Conservation (phyloP, 92 coral and sea anemone genomes). For the Zoanthus sociatus region DNA sequence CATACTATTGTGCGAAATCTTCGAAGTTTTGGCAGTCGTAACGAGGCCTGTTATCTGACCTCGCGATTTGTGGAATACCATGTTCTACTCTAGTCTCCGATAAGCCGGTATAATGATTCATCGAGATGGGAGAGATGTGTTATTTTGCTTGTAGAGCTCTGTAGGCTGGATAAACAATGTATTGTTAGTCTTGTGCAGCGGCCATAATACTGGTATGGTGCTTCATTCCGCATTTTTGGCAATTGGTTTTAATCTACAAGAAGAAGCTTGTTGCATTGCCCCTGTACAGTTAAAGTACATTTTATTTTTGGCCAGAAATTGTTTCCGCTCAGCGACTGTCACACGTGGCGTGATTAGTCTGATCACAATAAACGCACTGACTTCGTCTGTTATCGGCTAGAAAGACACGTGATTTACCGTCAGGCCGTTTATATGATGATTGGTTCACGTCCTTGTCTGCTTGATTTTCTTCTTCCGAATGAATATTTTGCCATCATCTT, state of each 20-base stretch:
- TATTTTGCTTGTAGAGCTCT: too few species aligned
- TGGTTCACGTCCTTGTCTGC: not conserved
- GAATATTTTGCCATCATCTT: constrained; percentile 27
- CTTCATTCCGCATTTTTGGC: not conserved
- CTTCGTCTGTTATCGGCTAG: constrained; percentile 19
- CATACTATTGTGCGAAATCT: too few species aligned
- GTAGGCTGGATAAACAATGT: constrained; percentile 33
- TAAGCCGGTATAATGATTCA: not conserved
- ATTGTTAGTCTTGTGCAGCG: not conserved
- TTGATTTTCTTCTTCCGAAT: not conserved
- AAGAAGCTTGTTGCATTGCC: not conserved
- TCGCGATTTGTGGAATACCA: too few species aligned
- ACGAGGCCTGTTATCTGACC: too few species aligned
- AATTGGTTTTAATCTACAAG: not conserved
- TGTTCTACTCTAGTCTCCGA: not conserved
- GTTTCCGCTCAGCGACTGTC: constrained; percentile 1
- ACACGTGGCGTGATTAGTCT: not conserved
- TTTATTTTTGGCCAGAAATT: not conserved
- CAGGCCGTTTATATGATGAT: not conserved
- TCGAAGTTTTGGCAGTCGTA: too few species aligned
- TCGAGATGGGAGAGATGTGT: too few species aligned
- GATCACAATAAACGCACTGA: constrained; percentile 48
- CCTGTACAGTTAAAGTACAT: constrained; percentile 39
- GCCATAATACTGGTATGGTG: constrained; percentile 13
- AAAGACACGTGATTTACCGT: constrained; percentile 3